These are phyloP conservation scores for Sinocyclocheilus maitianheensis DNA, from an alignment of 2,113 vertebrate genomes.

Conservation along the genomic window DNA sequence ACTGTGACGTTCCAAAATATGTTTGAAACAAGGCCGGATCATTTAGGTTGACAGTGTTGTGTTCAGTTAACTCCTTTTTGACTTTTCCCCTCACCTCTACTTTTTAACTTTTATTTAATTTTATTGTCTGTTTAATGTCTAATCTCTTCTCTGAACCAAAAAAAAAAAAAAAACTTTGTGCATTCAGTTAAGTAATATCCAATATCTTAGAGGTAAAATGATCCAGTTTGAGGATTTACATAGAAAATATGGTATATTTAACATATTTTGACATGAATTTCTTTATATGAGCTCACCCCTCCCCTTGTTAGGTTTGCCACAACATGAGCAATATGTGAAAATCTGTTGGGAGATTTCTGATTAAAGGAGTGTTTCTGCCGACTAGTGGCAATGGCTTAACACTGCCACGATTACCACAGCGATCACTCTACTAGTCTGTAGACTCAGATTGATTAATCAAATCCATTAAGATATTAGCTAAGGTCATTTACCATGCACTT, in stretches of 20 bases:
- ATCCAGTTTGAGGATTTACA: neutral
- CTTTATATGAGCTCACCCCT: neutral
- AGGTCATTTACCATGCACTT: neutral
- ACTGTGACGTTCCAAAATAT: neutral
- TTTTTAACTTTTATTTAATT: neutral
- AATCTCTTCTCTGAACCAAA: neutral
- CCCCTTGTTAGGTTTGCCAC: neutral
- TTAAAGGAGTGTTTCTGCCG: slow-evolving; percentile 18
- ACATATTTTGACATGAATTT: neutral
- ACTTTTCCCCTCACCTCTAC: neutral
- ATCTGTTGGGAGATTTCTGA: neutral
- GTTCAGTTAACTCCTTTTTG: neutral
- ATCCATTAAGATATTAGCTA: neutral
- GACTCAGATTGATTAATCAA: neutral
- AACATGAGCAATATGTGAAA: neutral
- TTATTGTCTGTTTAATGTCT: neutral
- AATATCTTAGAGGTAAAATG: too few relatives aligned
- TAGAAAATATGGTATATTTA: neutral
- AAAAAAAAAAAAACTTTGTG: too few relatives aligned
- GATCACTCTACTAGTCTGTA: neutral
- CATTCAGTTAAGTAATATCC: too few relatives aligned
- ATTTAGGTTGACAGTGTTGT: neutral
- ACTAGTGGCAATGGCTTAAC: neutral
- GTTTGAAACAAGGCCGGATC: neutral
- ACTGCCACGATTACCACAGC: neutral